A percentile compares a stretch with the other conserved stretches of the same genome.
These are phyloP conservation scores for Noctua pronuba DNA, from an alignment of 2,888 invertebrate genomes.

Conservation along the genomic window DNA sequence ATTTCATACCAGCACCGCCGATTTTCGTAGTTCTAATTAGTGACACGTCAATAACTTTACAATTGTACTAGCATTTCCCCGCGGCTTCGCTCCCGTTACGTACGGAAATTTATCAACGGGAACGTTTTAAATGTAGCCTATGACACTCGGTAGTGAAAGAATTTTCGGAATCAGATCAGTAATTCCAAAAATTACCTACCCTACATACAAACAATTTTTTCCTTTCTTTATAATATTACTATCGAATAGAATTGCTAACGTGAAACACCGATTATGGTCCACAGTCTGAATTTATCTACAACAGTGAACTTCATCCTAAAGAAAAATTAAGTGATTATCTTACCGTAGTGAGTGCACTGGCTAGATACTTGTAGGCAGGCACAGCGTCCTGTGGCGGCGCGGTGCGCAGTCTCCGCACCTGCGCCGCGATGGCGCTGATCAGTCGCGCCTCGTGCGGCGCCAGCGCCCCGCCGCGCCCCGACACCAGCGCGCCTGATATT, in stretches of 20 bases:
- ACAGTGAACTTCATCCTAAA: neutral
- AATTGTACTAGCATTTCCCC: no score
- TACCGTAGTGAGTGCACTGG: constrained; percentile 83
- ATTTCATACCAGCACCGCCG: no score
- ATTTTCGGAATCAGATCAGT: no score
- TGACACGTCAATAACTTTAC: no score
- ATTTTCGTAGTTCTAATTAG: no score
- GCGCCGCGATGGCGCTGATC: constrained; percentile 91
- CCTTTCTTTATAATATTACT: no score
- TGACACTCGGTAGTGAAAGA: no score
- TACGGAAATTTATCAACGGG: no score
- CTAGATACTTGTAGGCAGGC: constrained; percentile 86
- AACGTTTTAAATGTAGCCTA: no score
- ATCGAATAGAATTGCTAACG: neutral
- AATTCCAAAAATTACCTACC: no score
- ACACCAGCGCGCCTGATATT: constrained; percentile 92
- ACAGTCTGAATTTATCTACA: neutral
- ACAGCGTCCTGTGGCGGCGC: constrained; percentile 75
- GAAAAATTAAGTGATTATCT: neutral
- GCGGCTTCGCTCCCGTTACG: no score
- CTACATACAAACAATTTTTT: no score
- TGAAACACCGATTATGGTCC: neutral
- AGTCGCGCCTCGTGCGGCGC: constrained; percentile 92
- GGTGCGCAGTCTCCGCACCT: constrained; percentile 90
- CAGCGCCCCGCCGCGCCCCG: constrained; percentile 87